Conservation (phyloP, 2,797 vertebrate species). For the Anas bernieri region DNA sequence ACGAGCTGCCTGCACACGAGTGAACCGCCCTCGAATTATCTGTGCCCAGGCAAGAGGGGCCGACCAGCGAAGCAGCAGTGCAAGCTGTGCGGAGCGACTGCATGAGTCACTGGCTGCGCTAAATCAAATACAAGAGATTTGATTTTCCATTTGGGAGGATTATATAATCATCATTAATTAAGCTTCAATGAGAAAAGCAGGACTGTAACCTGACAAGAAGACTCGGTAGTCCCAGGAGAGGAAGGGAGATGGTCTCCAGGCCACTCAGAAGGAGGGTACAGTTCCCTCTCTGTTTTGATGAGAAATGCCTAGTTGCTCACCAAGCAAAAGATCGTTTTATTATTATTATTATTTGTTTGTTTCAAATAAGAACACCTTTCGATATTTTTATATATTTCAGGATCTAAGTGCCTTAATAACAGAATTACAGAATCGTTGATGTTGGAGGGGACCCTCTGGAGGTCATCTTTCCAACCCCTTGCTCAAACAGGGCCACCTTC, state of each 20-base stretch:
- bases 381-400: neutral
- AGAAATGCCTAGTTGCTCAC: neutral
- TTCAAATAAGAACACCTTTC: neutral
- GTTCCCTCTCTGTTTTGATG: neutral
- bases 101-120: slow-evolving; percentile 63
- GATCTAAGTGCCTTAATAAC: neutral
- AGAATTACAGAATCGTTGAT: neutral
- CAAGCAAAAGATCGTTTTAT: neutral
- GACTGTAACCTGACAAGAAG: slow-evolving; percentile 34
- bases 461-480: neutral
- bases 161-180: slow-evolving; percentile 69
- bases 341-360: neutral
- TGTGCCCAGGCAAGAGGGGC: neutral
- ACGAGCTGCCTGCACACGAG: neutral
- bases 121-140: slow-evolving; percentile 55
- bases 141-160: slow-evolving; percentile 60
- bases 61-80: neutral
- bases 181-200: slow-evolving; percentile 50
- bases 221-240: neutral
- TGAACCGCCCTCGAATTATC: neutral
- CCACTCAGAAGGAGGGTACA: neutral
- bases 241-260: neutral
- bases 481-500: neutral
- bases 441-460: neutral
- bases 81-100: neutral